Base-by-base conservation (phyloP, 2,888 invertebrate species). In the Napeogenes inachia region DNA sequence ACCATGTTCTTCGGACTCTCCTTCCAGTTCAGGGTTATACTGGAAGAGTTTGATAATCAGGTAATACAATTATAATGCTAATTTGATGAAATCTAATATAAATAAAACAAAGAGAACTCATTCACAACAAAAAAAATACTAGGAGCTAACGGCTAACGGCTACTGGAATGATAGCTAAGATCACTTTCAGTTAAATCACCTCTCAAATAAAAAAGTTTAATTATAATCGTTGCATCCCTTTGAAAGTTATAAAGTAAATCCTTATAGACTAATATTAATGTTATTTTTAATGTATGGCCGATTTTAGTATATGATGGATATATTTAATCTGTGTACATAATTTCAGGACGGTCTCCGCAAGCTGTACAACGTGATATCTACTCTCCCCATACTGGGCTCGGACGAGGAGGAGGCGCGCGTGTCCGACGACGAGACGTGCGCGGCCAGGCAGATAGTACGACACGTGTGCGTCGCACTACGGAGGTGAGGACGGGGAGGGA, bases 1-100 rank as follows among this genome's bases (percentile, higher is more conserved):
- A 97, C 98, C 35, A 98, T 99, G 98, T 99, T 99, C 89, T 98
- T 99, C 82, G 96, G 97, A 0, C 93, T 98, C 57, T 96, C 97
- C 6, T 98, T 99, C 84, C 96, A 97, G 72, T 99, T 98, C 84
- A 93, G 96, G 73, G 94, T 97, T 1, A 97, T 99, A 75, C 89
- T 99, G 8, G 97, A 98, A 73, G 95, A 98, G 80, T 99, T 99
- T 78, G 99, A 99, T 84, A 92, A 92, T 46, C 93, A 93, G 85
- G 91, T 87, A 0, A 64, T 42, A 42, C 10, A 10, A 42, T 42
- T 42, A 21, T 21, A 21, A 21, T 21, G 21, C 21, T 21, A 21
- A 21, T 1, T 21, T 21, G 21, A 21, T 21, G 21, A 21, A 21
- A 21, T 21, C 1, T 21, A 21, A 21, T n/a, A 21, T 21, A 21